Base-by-base conservation (phyloP, 1,140 invertebrate species). In the Phocides pigmalion region DNA sequence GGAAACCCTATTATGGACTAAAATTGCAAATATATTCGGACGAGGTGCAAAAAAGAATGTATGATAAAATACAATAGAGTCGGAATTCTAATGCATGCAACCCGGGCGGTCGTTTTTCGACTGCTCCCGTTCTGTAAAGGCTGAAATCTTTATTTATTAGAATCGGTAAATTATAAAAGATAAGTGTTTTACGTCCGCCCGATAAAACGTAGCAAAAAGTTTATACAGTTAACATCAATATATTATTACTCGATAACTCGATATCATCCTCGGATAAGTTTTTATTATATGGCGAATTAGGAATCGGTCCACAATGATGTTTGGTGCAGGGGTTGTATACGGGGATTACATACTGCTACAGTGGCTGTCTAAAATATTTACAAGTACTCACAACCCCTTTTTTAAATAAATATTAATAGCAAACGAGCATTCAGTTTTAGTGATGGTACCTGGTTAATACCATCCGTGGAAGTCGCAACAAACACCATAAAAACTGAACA, bases 61-160 rank as follows among this genome's bases (percentile, higher is more conserved):
- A 83, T 83, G 73, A 77, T 84, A 87, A 89, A 88, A 88, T 82
- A 85, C 84, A 91, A 89, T 91, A 89, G 89, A 87, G 72, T 81
- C 74, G 68, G 84, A 75, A 82, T 86, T 82, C 75, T 82, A 82
- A 87, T 87, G 74, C 66, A 81, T 72, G 62, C 86, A 79, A 80
- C 78, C 78, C 84, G 81, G 89, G 89, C 83, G 89, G 89, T 89
- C 87, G 73, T 89, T 91, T 91, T 91, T 91, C 66, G 72, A 73
- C 58, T 68, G 69, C 53, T 9, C 66, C 72, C 75, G 64, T 66
- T 82, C 75, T 70, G 70, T 79, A 81, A 77, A 70, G 74, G 70
- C 78, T 85, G 68, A 89, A 87, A 89, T 89, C 89, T 89, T 91
- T 91, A 89, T 91, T 89, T 91, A 91, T 91, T 89, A 89, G 87